These are phyloP conservation scores for Aphelenchoides bicaudatus DNA, from an alignment of 2,888 invertebrate genomes.

Conservation along the genomic window DNA sequence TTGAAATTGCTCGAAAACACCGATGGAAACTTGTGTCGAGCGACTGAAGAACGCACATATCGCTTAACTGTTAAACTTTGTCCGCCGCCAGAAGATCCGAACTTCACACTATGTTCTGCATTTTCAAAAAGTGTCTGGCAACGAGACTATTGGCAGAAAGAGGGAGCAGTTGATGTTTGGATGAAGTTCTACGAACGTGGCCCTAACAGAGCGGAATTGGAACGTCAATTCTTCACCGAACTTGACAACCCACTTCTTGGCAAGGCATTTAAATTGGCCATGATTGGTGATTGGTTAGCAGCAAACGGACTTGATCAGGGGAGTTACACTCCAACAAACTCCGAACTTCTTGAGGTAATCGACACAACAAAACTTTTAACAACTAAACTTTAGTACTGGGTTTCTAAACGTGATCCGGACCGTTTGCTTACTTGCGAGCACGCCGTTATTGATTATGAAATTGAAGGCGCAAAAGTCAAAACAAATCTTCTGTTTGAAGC, in stretches of 20 bases:
- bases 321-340: constrained; percentile 58
- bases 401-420: constrained; percentile 58
- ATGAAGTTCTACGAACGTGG: constrained; percentile 59
- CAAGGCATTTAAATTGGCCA: constrained; percentile 57
- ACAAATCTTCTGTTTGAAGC: constrained; percentile 58
- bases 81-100: constrained; percentile 58
- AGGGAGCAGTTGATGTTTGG: constrained; percentile 59
- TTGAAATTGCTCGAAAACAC: constrained; percentile 57
- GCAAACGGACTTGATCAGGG: constrained; percentile 59
- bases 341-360: constrained; percentile 58
- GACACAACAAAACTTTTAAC: no score
- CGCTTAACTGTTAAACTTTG: constrained; percentile 46
- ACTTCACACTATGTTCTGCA: constrained; percentile 59
- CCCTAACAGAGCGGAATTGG: constrained; percentile 24
- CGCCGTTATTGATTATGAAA: constrained; percentile 58
- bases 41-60: constrained; percentile 57
- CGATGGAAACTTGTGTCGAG: constrained; percentile 56
- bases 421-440: constrained; percentile 58
- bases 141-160: constrained; percentile 60
- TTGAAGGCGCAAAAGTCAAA: constrained; percentile 59
- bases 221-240: constrained; percentile 58
- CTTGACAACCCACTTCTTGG: constrained; percentile 59
- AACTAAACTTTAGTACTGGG: no score
- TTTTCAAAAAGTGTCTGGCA: constrained; percentile 60
- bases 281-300: constrained; percentile 59